Percentiles rank a stretch among this genome's conserved stretches.
Conservation (phyloP, 92 coral and sea anemone species). For the Epizoanthus illoricatus region DNA sequence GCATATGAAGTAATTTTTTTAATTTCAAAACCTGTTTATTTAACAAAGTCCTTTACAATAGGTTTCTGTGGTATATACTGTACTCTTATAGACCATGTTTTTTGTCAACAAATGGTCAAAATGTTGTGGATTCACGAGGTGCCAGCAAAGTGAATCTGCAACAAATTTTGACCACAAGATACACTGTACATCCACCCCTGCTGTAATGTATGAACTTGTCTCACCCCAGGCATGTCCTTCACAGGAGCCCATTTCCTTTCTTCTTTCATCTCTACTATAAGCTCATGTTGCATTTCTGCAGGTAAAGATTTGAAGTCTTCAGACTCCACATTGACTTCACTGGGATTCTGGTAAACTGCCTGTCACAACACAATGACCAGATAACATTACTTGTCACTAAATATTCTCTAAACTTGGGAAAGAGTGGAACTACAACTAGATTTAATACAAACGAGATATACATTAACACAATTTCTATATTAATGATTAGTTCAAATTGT, state of each 20-base stretch:
- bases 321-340: slow-evolving; percentile 73
- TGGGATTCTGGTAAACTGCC: slow-evolving; percentile 65
- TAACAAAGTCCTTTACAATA: too few species aligned
- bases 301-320: slow-evolving; percentile 86
- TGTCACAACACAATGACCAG: background rate
- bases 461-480: background rate
- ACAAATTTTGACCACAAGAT: too few species aligned
- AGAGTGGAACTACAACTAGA: background rate
- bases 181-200: background rate
- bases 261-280: slow-evolving; percentile 86
- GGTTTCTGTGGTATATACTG: too few species aligned
- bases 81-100: too few species aligned
- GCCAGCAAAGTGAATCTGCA: too few species aligned
- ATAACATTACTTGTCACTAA: background rate
- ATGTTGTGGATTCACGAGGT: too few species aligned
- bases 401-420: slow-evolving; percentile 11
- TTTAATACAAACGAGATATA: background rate
- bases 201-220: too few species aligned
- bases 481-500: too few species aligned
- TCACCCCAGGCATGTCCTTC: slow-evolving; percentile 78
- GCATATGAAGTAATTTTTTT: too few species aligned
- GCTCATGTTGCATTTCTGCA: slow-evolving; percentile 90
- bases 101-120: too few species aligned
- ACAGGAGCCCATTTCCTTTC: slow-evolving; percentile 63
- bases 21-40: too few species aligned